A percentile compares a stretch with the other conserved stretches of the same genome.
Evolutionary conservation across 1,140 invertebrate genomes (phyloP).

Genomic region (Saccostrea glomerata): DNA sequence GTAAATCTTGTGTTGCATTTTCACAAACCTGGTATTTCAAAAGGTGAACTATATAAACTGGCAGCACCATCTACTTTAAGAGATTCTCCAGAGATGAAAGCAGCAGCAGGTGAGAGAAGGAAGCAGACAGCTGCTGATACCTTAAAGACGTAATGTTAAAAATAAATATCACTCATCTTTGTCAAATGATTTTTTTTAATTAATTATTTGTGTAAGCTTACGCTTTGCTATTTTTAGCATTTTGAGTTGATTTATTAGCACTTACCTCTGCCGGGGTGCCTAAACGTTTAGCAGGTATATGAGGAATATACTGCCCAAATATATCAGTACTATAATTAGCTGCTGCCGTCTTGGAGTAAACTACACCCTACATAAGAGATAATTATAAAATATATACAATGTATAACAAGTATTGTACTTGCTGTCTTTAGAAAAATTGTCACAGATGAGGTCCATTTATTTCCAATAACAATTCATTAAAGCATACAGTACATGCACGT

Average conservation of each 20-base stretch:
- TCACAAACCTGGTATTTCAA: constrained; percentile 68
- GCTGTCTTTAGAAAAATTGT: no score
- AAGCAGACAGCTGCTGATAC: constrained; percentile 80
- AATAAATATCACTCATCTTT: background rate
- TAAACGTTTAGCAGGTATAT: constrained; percentile 77
- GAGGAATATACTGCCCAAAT: constrained; percentile 68
- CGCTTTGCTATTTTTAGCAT: background rate
- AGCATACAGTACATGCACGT: no score
- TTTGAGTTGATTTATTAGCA: background rate
- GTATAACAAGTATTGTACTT: no score
- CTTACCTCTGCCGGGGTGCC: constrained; percentile 78
- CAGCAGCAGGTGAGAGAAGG: constrained; percentile 80
- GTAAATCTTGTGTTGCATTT: background rate
- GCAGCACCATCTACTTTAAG: constrained; percentile 80
- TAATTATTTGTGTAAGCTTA: no score
- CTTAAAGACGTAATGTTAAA: constrained; percentile 55
- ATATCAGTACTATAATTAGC: constrained; percentile 77
- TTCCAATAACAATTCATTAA: no score
- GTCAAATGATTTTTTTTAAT: no score
- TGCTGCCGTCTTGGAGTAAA: constrained; percentile 78
- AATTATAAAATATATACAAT: no score
- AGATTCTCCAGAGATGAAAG: constrained; percentile 80
- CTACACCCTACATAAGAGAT: constrained; percentile 51
- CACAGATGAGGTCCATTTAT: no score
- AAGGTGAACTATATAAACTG: constrained; percentile 69